Conservation (phyloP, 64 coral and sea anemone species). For the Actinia tenebrosa region DNA sequence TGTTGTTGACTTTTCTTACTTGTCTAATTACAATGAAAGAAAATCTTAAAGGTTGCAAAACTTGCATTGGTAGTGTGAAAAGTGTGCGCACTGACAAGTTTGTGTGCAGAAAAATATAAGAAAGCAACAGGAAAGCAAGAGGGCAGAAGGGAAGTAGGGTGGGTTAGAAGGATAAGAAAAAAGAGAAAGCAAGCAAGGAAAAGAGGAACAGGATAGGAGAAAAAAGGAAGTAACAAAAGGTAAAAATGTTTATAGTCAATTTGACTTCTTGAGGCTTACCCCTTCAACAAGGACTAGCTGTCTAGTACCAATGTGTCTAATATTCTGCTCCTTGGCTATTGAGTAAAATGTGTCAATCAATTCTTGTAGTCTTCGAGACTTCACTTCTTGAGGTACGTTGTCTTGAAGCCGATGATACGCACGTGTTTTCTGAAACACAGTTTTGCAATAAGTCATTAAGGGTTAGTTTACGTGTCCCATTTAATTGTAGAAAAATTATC, state of each 20-base stretch:
- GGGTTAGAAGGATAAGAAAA: too few species aligned
- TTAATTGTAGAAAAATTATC: too few species aligned
- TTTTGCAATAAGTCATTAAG: too few species aligned
- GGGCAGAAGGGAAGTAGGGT: too few species aligned
- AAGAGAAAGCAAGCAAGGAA: too few species aligned
- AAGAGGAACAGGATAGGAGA: neutral
- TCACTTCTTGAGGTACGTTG: neutral
- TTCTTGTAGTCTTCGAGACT: neutral
- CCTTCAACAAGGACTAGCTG: neutral
- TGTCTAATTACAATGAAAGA: neutral
- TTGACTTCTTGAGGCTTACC: neutral
- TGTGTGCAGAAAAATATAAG: too few species aligned
- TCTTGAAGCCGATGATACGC: neutral
- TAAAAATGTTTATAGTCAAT: neutral
- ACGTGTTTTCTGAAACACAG: neutral
- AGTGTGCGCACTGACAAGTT: too few species aligned
- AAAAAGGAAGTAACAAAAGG: too few species aligned
- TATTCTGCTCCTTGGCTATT: neutral
- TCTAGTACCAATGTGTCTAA: neutral
- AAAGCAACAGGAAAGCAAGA: too few species aligned
- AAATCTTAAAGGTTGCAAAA: too few species aligned
- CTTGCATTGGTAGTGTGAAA: too few species aligned
- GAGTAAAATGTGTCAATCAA: constrained; percentile 5
- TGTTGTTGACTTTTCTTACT: neutral
- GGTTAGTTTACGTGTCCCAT: too few species aligned